These are phyloP conservation scores for Erythrocercus mccallii DNA, from an alignment of 2,113 vertebrate species.

Conservation along the genomic window DNA sequence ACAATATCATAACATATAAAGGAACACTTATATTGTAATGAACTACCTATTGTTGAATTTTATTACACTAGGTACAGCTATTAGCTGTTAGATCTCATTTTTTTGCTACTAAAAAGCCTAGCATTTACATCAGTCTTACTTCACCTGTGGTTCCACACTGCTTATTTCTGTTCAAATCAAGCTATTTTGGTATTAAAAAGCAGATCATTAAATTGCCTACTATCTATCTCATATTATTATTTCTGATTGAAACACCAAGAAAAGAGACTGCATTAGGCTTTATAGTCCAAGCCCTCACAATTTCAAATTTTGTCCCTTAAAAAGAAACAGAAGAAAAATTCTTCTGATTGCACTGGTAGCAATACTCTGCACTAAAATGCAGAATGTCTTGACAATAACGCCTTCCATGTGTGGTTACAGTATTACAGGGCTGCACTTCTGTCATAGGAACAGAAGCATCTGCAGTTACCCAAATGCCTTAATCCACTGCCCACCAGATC, in stretches of 20 bases:
- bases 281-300: neutral
- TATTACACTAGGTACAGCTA: neutral
- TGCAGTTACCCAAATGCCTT: neutral
- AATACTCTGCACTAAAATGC: neutral
- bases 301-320: neutral
- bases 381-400: neutral
- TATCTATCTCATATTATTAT: neutral
- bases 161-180: neutral
- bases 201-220: neutral
- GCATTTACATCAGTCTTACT: neutral
- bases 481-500: neutral
- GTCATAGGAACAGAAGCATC: rapidly evolving
- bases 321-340: neutral
- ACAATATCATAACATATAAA: neutral
- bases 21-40: neutral
- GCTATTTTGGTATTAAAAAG: neutral
- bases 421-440: neutral
- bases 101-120: neutral
- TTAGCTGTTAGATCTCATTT: neutral
- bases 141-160: neutral
- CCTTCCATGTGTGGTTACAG: neutral
- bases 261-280: neutral
- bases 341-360: neutral
- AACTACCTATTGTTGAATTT: neutral
- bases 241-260: neutral